phyloP scores from a whole-genome alignment of 2,888 invertebrate species.

The Hemicrepidius hirtus region DNA sequence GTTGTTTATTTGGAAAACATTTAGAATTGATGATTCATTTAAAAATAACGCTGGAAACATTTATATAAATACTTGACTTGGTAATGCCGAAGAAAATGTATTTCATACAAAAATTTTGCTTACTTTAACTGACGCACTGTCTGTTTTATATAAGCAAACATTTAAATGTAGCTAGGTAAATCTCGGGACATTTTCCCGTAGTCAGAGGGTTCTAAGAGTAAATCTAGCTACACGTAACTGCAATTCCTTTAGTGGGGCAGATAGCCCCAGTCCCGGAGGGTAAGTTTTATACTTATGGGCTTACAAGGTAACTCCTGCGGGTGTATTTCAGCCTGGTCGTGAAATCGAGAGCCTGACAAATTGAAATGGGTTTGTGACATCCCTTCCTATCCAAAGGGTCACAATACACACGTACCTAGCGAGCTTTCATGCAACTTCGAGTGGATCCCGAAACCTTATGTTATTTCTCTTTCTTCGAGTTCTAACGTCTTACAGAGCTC shows the following conservation, averaged over 20 bases:
- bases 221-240: conserved; percentile 59
- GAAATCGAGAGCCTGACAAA: conserved; percentile 68
- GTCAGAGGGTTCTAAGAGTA: conserved; percentile 52
- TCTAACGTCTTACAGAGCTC: conserved; percentile 32
- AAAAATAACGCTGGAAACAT: neutral
- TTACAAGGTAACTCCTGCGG: conserved; percentile 66
- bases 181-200: conserved; percentile 41
- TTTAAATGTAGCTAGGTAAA: conserved; percentile 39
- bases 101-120: neutral
- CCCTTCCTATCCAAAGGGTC: conserved; percentile 54
- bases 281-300: conserved; percentile 67
- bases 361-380: conserved; percentile 68
- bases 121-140: neutral
- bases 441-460: conserved; percentile 46
- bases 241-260: conserved; percentile 58
- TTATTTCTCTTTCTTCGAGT: conserved; percentile 46
- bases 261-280: conserved; percentile 60
- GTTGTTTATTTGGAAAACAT: conserved; percentile 5
- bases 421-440: conserved; percentile 46
- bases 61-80: too few species aligned
- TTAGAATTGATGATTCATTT: neutral
- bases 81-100: too few species aligned
- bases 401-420: conserved; percentile 50
- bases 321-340: conserved; percentile 67
- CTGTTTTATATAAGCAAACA: conserved; percentile 24